phyloP scores from a whole-genome alignment of 1,140 invertebrate genomes.

The Pseudomyrmex dendroicus region DNA sequence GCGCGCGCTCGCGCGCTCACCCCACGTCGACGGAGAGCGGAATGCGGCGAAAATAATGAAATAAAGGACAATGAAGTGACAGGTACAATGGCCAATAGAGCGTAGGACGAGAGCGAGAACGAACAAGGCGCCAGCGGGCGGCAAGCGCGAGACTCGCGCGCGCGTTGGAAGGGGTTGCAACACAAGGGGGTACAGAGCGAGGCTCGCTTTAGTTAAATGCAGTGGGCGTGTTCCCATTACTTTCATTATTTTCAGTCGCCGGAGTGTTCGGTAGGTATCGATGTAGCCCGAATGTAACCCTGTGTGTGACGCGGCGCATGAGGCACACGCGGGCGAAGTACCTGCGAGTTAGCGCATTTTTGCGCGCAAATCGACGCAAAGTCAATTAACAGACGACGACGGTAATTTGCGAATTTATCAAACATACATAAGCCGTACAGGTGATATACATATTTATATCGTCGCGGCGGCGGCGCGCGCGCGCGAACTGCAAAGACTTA shows the following conservation, averaged over 20 bases:
- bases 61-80: conserved; percentile 80
- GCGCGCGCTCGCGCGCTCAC: not conserved
- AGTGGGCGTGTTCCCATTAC: conserved; percentile 76
- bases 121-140: conserved; percentile 59
- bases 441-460: not conserved
- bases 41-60: conserved; percentile 80
- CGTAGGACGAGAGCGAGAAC: conserved; percentile 55
- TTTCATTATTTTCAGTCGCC: conserved; percentile 75
- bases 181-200: conserved; percentile 23
- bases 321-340: not conserved
- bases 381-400: not conserved
- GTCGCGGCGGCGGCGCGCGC: not conserved
- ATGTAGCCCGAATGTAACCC: conserved; percentile 58
- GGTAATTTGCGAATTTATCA: conserved; percentile 5
- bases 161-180: conserved; percentile 24
- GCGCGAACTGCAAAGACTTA: conserved; percentile 3
- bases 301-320: not conserved
- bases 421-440: no score
- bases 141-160: not conserved
- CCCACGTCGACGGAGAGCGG: conserved; percentile 60
- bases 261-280: conserved; percentile 67
- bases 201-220: conserved; percentile 73
- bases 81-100: conserved; percentile 75
- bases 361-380: conserved; percentile 2
- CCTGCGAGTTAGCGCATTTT: not conserved